phyloP scores from a whole-genome alignment of 2,888 invertebrate species.

The Himalopsyche kuldschensis region DNA sequence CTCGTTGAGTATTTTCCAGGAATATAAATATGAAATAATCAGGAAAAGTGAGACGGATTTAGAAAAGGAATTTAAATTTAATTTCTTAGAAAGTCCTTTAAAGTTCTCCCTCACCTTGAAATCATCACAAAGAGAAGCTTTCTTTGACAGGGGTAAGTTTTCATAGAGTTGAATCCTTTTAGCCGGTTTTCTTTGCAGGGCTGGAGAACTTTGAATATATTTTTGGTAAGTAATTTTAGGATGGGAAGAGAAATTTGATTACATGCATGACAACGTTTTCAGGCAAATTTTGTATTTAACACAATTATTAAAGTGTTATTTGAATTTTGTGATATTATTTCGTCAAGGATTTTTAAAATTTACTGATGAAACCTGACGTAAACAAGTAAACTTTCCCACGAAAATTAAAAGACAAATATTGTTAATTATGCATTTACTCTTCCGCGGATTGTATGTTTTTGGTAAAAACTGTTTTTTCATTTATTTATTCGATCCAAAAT shows the following conservation, averaged over 20 bases:
- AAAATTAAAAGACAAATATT: too few relatives aligned
- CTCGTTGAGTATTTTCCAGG: background rate
- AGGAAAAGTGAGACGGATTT: background rate
- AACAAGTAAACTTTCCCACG: too few relatives aligned
- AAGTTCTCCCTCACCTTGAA: conserved; percentile 29
- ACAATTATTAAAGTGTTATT: too few relatives aligned
- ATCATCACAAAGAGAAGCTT: conserved; percentile 32
- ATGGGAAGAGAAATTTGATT: background rate
- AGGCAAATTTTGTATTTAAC: too few relatives aligned
- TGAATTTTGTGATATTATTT: too few relatives aligned
- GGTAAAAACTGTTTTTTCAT: too few relatives aligned
- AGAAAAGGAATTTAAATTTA: conserved; percentile 27
- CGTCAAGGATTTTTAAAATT: too few relatives aligned
- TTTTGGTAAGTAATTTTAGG: background rate
- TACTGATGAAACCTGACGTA: too few relatives aligned
- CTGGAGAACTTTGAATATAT: background rate
- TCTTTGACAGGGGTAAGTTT: conserved; percentile 31
- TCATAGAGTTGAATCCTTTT: conserved; percentile 13
- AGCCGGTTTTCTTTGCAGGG: conserved; percentile 5
- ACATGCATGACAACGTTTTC: background rate
- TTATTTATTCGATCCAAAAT: too few relatives aligned
- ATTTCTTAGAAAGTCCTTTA: conserved; percentile 26
- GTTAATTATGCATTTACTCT: too few relatives aligned
- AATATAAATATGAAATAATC: background rate
- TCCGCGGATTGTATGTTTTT: too few relatives aligned